Evolutionary conservation across 2,888 invertebrate species (phyloP).

Genomic region (Lasioglossum oenotherae): DNA sequence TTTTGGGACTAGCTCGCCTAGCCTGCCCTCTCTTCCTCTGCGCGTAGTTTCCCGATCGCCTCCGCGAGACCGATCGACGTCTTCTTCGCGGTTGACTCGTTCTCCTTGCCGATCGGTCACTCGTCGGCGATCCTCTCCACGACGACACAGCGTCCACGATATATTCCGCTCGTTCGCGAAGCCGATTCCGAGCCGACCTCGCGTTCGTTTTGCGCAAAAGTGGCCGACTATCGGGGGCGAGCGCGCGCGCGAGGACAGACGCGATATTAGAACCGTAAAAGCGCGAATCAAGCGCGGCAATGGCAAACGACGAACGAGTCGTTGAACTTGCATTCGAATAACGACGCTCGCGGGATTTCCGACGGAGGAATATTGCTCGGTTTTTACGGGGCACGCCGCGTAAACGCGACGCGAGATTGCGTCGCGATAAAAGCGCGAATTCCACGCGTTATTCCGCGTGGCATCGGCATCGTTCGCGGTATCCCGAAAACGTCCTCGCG

Average conservation of each 20-base stretch:
- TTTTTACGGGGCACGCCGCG: conserved; percentile 77
- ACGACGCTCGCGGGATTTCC: conserved; percentile 78
- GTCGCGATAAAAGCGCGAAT: conserved; percentile 49
- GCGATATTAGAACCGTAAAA: conserved; percentile 82
- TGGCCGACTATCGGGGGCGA: not conserved
- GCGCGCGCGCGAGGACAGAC: conserved; percentile 54
- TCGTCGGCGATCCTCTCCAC: not conserved
- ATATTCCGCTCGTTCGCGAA: not conserved
- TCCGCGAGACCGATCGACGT: not conserved
- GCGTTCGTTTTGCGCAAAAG: not conserved
- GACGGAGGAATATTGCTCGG: conserved; percentile 80
- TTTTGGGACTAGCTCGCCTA: conserved; percentile 62
- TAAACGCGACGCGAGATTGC: conserved; percentile 71
- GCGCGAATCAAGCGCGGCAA: conserved; percentile 70
- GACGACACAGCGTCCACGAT: not conserved
- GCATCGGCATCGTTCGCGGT: conserved; percentile 27
- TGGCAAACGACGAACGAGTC: conserved; percentile 77
- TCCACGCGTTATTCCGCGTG: conserved; percentile 44
- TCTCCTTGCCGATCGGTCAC: not conserved
- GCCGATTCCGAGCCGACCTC: not conserved
- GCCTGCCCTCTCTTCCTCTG: conserved; percentile 2
- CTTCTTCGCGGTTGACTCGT: not conserved
- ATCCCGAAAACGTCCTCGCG: conserved; percentile 5
- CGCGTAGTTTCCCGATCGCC: conserved; percentile 11
- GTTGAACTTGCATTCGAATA: conserved; percentile 69